Base-by-base conservation (phyloP, 35 echinoderm and acorn worm genomes). In the Apostichopus californicus region DNA sequence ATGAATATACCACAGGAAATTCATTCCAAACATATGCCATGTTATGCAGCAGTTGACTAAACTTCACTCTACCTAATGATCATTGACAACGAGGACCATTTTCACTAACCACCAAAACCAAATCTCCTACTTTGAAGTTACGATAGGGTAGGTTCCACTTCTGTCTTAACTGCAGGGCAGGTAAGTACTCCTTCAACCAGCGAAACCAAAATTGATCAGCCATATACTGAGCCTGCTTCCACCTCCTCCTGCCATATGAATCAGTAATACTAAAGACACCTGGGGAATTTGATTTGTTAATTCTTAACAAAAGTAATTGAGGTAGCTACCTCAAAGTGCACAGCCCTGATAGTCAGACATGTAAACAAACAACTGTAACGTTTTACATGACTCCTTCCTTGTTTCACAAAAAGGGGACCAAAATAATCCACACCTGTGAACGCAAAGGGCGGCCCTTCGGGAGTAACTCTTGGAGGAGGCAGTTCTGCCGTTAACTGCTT, bases 41-140 rank as follows among this genome's bases (percentile, higher is more conserved):
- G 24, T 25, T 25, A 25, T 25, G 24, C 24, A 25, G 24, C 24
- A 25, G 24, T 25, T 25, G 24, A 25, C 24, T 25, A 25, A 25
- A 25, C 24, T 25, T 25, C 24, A 25, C 24, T 25, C 78, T 71
- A 64, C 91, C 93, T 34, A 97, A 55, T 26, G 95, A 79, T 93
- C 95, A 97, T 20, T 71, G 56, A 79, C 86, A 86, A 55, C 93
- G 34, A 91, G 89, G 73, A 14, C 21, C n/a, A 55, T 79, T 91
- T 2, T 91, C 89, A 58, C 79, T 34, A 3, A 58, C 52, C 6
- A 79, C 54, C 3, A 91, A 6, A 24, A 91, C 89, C 46, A 91
- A 8, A 20, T 91, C 89, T 23, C 72, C 73, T 5, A 91, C 72
- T 78, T 26, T 64, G n/a, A 91, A 54, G 75, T 91, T 91, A 9